Percentiles rank a stretch among this genome's conserved stretches.
Evolutionary conservation across 2,888 invertebrate genomes (phyloP).

Genomic region (Mimas tiliae): DNA sequence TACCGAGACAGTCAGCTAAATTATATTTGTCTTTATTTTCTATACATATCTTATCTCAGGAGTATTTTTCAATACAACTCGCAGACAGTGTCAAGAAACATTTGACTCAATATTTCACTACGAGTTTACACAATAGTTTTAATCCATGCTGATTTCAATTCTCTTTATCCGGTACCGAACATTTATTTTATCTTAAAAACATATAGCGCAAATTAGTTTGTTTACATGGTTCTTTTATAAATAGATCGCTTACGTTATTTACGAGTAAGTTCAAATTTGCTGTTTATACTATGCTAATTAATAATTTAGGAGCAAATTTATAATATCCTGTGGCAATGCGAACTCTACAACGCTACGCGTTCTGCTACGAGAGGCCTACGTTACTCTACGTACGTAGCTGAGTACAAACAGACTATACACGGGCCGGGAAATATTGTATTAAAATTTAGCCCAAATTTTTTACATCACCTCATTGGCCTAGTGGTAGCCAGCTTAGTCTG

Average conservation of each 20-base stretch:
- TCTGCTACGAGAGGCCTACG: slow-evolving; percentile 53
- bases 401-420: not conserved
- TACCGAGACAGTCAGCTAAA: too few relatives aligned
- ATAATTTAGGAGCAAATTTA: not conserved
- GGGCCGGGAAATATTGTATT: not conserved
- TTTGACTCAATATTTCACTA: not conserved
- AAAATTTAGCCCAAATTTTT: not conserved
- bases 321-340: not conserved
- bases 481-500: too few relatives aligned
- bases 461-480: not conserved
- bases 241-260: too few relatives aligned
- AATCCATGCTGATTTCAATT: too few relatives aligned
- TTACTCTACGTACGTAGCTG: slow-evolving; percentile 57
- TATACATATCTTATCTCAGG: not conserved
- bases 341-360: slow-evolving; percentile 44
- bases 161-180: too few relatives aligned
- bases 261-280: too few relatives aligned
- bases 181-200: too few relatives aligned
- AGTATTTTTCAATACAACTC: not conserved
- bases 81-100: not conserved
- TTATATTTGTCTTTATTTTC: not conserved
- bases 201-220: too few relatives aligned
- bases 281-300: too few relatives aligned
- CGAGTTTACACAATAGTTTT: too few relatives aligned
- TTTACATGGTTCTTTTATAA: too few relatives aligned